Conservation (phyloP, 2,888 invertebrate species). For the Erebia ligea region DNA sequence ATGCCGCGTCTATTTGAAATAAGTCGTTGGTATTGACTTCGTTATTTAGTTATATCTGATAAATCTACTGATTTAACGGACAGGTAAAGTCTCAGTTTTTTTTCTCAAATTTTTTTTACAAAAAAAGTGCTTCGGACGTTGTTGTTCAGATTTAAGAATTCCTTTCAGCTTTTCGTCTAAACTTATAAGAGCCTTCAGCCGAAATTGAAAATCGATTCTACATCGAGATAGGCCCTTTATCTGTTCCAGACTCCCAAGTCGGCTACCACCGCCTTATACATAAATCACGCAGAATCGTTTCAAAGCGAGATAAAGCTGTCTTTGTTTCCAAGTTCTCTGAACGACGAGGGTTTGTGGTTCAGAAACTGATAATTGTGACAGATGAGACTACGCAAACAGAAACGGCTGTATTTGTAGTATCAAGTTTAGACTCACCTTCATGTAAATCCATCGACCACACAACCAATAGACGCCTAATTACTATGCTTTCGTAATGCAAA, state of each 20-base stretch:
- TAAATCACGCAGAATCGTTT: slow-evolving; percentile 42
- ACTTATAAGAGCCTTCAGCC: not conserved
- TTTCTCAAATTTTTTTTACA: no score
- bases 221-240: slow-evolving; percentile 29
- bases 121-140: no score
- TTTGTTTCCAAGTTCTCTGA: slow-evolving; percentile 25
- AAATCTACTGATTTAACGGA: no score
- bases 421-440: not conserved
- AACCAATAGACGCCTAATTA: no score
- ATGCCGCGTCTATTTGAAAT: no score
- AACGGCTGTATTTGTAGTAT: slow-evolving; percentile 1
- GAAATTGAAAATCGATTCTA: slow-evolving; percentile 18
- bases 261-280: slow-evolving; percentile 40
- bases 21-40: no score
- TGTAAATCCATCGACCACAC: no score
- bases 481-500: no score
- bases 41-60: no score
- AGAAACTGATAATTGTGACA: slow-evolving; percentile 19
- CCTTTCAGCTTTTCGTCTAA: not conserved
- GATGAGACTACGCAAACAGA: slow-evolving; percentile 1
- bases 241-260: slow-evolving; percentile 36
- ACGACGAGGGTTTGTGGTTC: slow-evolving; percentile 21
- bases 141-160: no score
- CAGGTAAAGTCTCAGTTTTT: no score
- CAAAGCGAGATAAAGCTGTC: slow-evolving; percentile 27